phyloP scores from a whole-genome alignment of 1,140 invertebrate genomes.

The Bombus waltoni region DNA sequence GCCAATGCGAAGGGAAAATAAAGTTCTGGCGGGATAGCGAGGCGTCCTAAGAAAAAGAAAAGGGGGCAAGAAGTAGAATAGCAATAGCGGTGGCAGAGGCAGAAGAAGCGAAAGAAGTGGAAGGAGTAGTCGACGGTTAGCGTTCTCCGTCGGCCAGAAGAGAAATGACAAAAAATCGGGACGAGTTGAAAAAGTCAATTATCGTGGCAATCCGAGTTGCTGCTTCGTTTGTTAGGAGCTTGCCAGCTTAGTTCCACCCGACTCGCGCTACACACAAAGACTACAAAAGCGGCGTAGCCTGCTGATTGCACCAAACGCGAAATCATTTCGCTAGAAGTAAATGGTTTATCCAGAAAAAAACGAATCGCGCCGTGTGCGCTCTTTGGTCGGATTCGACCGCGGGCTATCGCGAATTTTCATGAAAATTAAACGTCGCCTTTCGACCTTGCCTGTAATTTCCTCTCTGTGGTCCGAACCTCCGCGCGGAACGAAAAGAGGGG shows the following conservation, averaged over 20 bases:
- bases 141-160: slow-evolving; percentile 27
- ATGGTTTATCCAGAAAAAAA: slow-evolving; percentile 15
- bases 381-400: not conserved
- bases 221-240: slow-evolving; percentile 11
- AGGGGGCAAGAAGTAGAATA: not conserved
- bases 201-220: slow-evolving; percentile 48
- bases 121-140: slow-evolving; percentile 18
- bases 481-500: not conserved
- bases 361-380: not conserved
- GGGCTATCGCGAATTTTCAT: slow-evolving; percentile 35
- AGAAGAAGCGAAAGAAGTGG: slow-evolving; percentile 17
- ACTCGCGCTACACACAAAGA: not conserved
- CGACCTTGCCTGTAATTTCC: slow-evolving; percentile 50
- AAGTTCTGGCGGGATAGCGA: slow-evolving; percentile 55
- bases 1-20: slow-evolving; percentile 57
- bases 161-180: slow-evolving; percentile 50
- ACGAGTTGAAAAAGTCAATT: slow-evolving; percentile 65
- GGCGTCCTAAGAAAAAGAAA: not conserved
- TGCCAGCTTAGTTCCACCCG: slow-evolving; percentile 26
- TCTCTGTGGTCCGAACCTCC: not conserved
- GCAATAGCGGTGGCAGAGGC: not conserved
- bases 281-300: not conserved
- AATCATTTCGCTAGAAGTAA: slow-evolving; percentile 20
- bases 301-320: slow-evolving; percentile 6
- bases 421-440: slow-evolving; percentile 53